A percentile compares a stretch with the other conserved stretches of the same genome.
These are phyloP conservation scores for Ischnura elegans DNA, from an alignment of 2,888 invertebrate genomes.

Conservation along the genomic window DNA sequence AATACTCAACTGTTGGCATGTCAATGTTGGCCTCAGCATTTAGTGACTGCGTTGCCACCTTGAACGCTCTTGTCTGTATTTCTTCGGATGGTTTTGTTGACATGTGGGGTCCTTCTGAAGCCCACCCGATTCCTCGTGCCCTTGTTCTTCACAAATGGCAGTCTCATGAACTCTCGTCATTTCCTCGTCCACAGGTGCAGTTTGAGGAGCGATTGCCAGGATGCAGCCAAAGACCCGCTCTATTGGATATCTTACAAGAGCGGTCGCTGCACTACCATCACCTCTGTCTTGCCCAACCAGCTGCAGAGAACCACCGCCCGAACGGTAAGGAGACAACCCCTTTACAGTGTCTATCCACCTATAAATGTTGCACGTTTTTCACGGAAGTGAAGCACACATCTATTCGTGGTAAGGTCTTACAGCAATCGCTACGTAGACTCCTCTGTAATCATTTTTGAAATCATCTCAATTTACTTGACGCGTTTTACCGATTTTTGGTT, in stretches of 20 bases:
- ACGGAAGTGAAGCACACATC: too few relatives aligned
- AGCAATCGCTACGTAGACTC: too few relatives aligned
- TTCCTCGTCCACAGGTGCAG: slow-evolving; percentile 83
- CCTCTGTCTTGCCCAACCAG: slow-evolving; percentile 93
- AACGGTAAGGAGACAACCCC: slow-evolving; percentile 80
- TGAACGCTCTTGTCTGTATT: neutral
- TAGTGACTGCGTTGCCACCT: neutral
- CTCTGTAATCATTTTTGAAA: too few relatives aligned
- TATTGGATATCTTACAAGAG: slow-evolving; percentile 98
- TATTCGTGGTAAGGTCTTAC: too few relatives aligned
- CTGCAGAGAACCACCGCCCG: slow-evolving; percentile 95
- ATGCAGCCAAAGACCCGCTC: slow-evolving; percentile 93
- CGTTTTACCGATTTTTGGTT: too few relatives aligned
- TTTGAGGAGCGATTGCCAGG: slow-evolving; percentile 93
- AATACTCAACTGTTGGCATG: too few relatives aligned
- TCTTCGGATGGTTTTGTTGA: neutral
- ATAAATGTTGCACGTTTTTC: too few relatives aligned
- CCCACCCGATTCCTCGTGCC: neutral
- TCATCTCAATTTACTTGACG: too few relatives aligned
- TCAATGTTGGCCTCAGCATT: too few relatives aligned
- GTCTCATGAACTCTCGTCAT: slow-evolving; percentile 69
- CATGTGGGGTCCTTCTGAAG: neutral
- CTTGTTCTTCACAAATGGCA: neutral
- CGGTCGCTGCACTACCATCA: slow-evolving; percentile 97
- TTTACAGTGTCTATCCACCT: too few relatives aligned